Evolutionary conservation across 1,140 invertebrate species (phyloP).

Genomic region (Orius insidiosus): DNA sequence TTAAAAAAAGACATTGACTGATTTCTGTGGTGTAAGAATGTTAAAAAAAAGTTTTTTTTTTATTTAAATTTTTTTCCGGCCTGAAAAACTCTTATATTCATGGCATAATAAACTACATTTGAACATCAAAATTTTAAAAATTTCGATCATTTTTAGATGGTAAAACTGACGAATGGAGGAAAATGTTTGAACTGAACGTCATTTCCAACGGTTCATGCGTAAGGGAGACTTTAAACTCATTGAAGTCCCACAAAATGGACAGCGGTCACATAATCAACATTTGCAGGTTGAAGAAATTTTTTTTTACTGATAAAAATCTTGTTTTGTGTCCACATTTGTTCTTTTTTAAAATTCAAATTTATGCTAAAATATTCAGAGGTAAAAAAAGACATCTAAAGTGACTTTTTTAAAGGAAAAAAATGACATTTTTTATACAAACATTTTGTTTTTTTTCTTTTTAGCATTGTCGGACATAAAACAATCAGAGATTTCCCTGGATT

Average conservation of each 20-base stretch:
- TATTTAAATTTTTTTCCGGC: neutral
- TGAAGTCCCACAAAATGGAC: constrained; percentile 24
- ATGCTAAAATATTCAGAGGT: too few relatives aligned
- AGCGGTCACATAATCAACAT: constrained; percentile 27
- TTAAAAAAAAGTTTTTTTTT: too few relatives aligned
- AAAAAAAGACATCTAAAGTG: neutral
- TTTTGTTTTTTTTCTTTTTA: constrained; percentile 1
- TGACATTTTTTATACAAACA: too few relatives aligned
- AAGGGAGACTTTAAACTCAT: constrained; percentile 32
- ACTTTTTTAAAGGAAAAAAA: neutral
- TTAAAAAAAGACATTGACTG: neutral
- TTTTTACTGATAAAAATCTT: neutral
- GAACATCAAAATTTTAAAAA: neutral
- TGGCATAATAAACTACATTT: neutral
- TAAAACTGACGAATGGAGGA: constrained; percentile 22
- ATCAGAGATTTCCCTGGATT: constrained; percentile 10
- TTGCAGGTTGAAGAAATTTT: constrained; percentile 23
- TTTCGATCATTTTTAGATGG: constrained; percentile 10
- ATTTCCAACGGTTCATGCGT: constrained; percentile 34
- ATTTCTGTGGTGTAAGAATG: neutral
- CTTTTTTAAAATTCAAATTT: too few relatives aligned
- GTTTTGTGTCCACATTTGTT: constrained; percentile 1
- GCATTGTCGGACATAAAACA: constrained; percentile 13
- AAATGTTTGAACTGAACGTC: constrained; percentile 34
- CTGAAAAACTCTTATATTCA: neutral